Base-by-base conservation (phyloP, 1,140 invertebrate species). In the Aradophagus sp. region DNA sequence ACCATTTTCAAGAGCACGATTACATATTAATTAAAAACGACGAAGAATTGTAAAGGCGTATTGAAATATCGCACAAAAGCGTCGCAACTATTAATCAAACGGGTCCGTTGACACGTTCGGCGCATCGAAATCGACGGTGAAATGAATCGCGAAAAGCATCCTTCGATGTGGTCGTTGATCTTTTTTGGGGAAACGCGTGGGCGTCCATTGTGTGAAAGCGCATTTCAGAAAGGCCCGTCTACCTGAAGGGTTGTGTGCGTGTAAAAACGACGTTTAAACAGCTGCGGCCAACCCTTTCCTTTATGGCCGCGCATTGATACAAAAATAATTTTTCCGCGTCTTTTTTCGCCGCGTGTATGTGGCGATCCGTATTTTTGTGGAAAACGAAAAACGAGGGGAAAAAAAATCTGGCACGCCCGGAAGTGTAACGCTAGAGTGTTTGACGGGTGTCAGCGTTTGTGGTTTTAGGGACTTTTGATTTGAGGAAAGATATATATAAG, bases 211-310 rank as follows among this genome's bases (percentile, higher is more conserved):
- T 72, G 44, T 56, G 42, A 45, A 47, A 47, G 42, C 27, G 34
- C 41, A 55, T 65, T 29, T 32, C 13, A 55, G 39, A 65, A 56
- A 72, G 39, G 69, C 56, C 15, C n/a, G 5, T 34, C 41, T 77
- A 73, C 66, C 72, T 74, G 69, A 70, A 71, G 68, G 75, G 63
- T 73, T 52, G 65, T 59, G 63, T 58, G 63, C 29, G 55, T 65
- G 59, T 34, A 42, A 13, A 63, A 75, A 55, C 44, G 47, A 27
- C 71, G 76, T 81, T 81, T 78, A 76, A 81, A 80, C 80, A 81
- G 78, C 77, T 80, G 80, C 69, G 59, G 32, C 42, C 36, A 63
- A 73, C 56, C 63, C 55, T 72, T 66, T 66, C 55, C 45, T 61
- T 55, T 31, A 36, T 59, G 26, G 16, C 13, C 36, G 15, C 11